phyloP scores from a whole-genome alignment of 2,888 invertebrate genomes.

The Polyploca ridens region DNA sequence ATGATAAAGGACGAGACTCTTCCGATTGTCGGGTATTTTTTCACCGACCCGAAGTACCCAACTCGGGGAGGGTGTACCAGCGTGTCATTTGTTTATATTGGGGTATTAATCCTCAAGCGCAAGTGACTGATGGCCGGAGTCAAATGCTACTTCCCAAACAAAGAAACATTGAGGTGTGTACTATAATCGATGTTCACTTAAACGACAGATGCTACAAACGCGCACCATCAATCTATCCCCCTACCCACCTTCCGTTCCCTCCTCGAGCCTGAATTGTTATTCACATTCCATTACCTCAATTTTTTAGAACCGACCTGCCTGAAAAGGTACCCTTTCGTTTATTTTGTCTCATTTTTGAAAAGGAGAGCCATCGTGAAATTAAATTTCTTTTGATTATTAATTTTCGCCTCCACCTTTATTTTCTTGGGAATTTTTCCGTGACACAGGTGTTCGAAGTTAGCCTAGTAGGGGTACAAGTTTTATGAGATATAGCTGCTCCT shows the following conservation, averaged over 20 bases:
- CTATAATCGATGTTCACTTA: constrained; percentile 82
- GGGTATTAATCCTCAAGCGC: constrained; percentile 66
- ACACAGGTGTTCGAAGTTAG: constrained; percentile 43
- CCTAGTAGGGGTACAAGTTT: neutral
- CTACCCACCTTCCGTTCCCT: constrained; percentile 46
- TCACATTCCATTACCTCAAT: constrained; percentile 83
- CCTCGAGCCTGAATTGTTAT: constrained; percentile 78
- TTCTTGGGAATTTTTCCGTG: constrained; percentile 43
- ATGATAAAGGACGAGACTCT: constrained; percentile 52
- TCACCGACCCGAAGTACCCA: constrained; percentile 43
- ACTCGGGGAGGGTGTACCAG: constrained; percentile 51
- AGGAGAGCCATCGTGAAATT: constrained; percentile 71
- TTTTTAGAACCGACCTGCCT: constrained; percentile 79
- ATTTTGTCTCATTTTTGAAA: constrained; percentile 78
- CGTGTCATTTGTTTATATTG: constrained; percentile 76
- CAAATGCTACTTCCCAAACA: constrained; percentile 74
- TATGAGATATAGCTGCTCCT: neutral
- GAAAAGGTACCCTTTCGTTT: constrained; percentile 80
- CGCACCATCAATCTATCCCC: constrained; percentile 79
- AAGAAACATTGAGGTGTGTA: constrained; percentile 78
- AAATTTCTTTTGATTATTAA: constrained; percentile 71
- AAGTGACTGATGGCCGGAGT: constrained; percentile 70
- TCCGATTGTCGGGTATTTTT: constrained; percentile 53
- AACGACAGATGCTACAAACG: constrained; percentile 84
- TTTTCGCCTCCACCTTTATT: constrained; percentile 45